These are phyloP conservation scores for Cyphomyrus plagiostoma DNA, from an alignment of 2,113 vertebrate species.

Conservation along the genomic window DNA sequence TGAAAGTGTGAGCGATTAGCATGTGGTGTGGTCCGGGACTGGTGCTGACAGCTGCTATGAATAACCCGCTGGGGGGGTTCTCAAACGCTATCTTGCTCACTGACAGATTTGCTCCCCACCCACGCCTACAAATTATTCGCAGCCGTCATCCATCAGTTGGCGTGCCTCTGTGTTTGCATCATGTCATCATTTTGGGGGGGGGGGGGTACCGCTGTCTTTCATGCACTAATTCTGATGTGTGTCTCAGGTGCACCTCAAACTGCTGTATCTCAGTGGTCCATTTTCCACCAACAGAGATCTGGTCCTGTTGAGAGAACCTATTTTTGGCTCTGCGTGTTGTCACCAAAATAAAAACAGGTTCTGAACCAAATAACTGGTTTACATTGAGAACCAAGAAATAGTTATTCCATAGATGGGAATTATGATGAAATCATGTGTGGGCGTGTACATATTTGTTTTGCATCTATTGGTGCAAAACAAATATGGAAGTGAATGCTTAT, in stretches of 20 bases:
- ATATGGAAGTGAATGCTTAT: not conserved
- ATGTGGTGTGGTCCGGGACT: conserved; percentile 27
- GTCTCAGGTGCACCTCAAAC: not conserved
- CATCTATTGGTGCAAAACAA: not conserved
- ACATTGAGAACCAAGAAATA: not conserved
- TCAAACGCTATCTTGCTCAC: conserved; percentile 44
- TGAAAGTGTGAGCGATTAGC: conserved; percentile 50
- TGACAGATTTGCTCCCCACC: conserved; percentile 6
- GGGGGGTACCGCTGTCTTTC: not conserved
- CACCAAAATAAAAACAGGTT: not conserved
- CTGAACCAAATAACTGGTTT: not conserved
- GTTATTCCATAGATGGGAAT: not conserved
- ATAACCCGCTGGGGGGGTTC: conserved; percentile 39
- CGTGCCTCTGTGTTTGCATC: not conserved
- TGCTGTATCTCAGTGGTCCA: not conserved
- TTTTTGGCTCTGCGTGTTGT: not conserved
- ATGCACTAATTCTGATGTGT: not conserved
- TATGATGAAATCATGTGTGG: not conserved
- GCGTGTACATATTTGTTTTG: not conserved
- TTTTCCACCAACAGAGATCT: not conserved
- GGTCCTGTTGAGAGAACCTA: not conserved
- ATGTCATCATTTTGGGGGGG: not conserved
- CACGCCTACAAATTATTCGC: conserved; percentile 15
- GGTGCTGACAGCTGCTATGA: conserved; percentile 54
- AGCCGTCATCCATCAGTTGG: conserved; percentile 21